Percentiles rank a stretch among this genome's conserved stretches.
phyloP scores from a whole-genome alignment of 2,113 vertebrate genomes.

The Ovis canadensis region DNA sequence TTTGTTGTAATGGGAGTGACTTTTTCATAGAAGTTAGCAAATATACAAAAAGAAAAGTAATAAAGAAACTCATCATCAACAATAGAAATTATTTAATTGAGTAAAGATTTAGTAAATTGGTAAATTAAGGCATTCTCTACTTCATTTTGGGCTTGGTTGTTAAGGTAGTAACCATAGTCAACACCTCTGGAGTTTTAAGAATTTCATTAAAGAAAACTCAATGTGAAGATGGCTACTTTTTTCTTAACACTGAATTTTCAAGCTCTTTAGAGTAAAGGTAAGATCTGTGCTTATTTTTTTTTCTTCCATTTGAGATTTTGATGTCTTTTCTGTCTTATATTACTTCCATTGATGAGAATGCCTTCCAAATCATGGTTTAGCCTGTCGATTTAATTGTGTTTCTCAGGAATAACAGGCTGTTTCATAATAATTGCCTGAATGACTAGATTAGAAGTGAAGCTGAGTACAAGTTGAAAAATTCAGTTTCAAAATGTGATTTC shows the following conservation, averaged over 20 bases:
- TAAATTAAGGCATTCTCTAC: not conserved
- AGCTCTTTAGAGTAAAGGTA: not conserved
- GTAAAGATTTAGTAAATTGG: not conserved
- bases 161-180: not conserved
- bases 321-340: not conserved
- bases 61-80: not conserved
- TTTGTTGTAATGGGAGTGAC: not conserved
- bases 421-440: not conserved
- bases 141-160: not conserved
- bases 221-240: not conserved
- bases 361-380: not conserved
- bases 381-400: not conserved
- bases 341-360: not conserved
- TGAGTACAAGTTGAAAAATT: slow-evolving; percentile 4
- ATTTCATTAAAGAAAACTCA: not conserved
- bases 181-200: not conserved
- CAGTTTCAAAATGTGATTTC: not conserved
- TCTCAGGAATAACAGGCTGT: not conserved
- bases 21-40: not conserved
- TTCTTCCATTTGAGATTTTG: not conserved
- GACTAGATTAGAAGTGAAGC: not conserved
- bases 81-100: not conserved
- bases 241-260: not conserved
- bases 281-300: not conserved
- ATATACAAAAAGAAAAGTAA: not conserved